Evolutionary conservation across 2,113 vertebrate species (phyloP).

Genomic region (Panthera tigris): DNA sequence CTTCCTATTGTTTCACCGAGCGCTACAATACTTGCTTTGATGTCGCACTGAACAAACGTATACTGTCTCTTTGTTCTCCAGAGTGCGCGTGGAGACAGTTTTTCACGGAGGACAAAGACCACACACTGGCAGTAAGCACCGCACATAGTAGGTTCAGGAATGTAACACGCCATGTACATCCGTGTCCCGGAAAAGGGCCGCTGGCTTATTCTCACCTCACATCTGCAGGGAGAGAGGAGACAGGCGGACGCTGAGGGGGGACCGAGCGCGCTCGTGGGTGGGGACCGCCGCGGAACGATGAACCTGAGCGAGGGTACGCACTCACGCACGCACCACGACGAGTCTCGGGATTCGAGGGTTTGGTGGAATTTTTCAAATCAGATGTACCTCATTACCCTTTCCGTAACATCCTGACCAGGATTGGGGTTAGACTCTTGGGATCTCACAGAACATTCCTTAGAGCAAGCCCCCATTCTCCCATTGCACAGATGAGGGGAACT

Average conservation of each 20-base stretch:
- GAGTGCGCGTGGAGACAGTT: slow-evolving; percentile 84
- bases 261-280: rapidly evolving
- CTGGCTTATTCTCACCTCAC: slow-evolving; percentile 96
- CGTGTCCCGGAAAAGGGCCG: slow-evolving; percentile 90
- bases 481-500: slow-evolving; percentile 26
- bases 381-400: background rate
- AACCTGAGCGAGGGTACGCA: background rate
- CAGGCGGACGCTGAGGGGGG: slow-evolving; percentile 69
- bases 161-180: slow-evolving; percentile 89
- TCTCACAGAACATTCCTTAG: background rate
- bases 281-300: background rate
- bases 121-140: slow-evolving; percentile 92
- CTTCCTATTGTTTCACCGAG: slow-evolving; percentile 84
- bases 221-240: slow-evolving; percentile 87
- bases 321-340: rapidly evolving
- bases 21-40: slow-evolving; percentile 90
- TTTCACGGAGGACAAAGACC: slow-evolving; percentile 87
- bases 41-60: slow-evolving; percentile 89
- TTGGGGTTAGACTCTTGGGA: background rate
- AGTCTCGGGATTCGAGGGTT: background rate
- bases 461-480: background rate
- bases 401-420: background rate
- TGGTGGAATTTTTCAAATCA: background rate
- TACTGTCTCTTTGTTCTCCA: slow-evolving; percentile 90
- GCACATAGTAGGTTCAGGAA: slow-evolving; percentile 94